A percentile compares a stretch with the other conserved stretches of the same genome.
phyloP scores from a whole-genome alignment of 2,113 vertebrate genomes.

The Centrocercus urophasianus region DNA sequence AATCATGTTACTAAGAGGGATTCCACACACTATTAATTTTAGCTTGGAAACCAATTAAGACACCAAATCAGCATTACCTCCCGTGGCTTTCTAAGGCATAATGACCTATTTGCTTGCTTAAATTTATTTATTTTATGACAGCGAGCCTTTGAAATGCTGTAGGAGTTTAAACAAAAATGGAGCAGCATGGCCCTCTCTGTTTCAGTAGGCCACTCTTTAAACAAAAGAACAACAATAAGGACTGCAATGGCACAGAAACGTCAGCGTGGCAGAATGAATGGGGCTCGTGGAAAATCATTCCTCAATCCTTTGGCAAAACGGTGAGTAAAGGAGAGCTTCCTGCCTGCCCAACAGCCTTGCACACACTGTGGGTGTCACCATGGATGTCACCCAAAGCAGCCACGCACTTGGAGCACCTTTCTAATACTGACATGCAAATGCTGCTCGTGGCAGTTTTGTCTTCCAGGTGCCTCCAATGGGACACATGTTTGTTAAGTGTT shows the following conservation, averaged over 20 bases:
- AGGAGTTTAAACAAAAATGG: background rate
- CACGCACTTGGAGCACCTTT: background rate
- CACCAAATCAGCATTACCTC: conserved; percentile 54
- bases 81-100: conserved; percentile 21
- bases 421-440: conserved; percentile 20
- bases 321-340: background rate
- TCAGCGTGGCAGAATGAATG: background rate
- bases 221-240: background rate
- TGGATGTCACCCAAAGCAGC: background rate
- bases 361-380: background rate
- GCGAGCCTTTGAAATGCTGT: conserved; percentile 2
- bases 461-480: conserved; percentile 45
- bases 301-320: background rate
- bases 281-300: background rate
- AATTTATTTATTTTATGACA: conserved; percentile 60
- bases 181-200: background rate
- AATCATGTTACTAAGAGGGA: conserved; percentile 65
- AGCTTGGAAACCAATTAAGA: conserved; percentile 76
- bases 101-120: background rate
- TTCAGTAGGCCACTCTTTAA: background rate
- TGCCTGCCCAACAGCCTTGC: background rate
- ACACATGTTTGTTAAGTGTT: conserved; percentile 17
- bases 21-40: conserved; percentile 69
- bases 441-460: background rate
- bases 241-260: background rate